These are phyloP conservation scores for Drosophila ogumai DNA, from an alignment of 1,140 invertebrate genomes.

Conservation along the genomic window DNA sequence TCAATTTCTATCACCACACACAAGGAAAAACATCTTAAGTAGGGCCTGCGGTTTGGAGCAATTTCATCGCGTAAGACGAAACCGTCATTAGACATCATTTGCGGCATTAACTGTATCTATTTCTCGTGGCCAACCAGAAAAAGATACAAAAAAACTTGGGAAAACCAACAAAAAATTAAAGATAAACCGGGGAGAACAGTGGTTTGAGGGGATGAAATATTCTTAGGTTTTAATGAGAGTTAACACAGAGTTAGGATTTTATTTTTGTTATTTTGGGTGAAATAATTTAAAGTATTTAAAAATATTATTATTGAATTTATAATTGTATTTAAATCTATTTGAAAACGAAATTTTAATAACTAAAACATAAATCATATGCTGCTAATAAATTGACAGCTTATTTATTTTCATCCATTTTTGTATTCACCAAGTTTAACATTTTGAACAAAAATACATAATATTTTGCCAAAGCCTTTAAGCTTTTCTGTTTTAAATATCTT, in stretches of 20 bases:
- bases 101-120: constrained; percentile 78
- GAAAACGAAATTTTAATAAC: too few relatives aligned
- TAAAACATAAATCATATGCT: too few relatives aligned
- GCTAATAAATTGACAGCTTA: too few relatives aligned
- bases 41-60: constrained; percentile 16
- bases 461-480: too few relatives aligned
- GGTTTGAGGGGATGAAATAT: not conserved
- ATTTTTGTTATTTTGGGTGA: not conserved
- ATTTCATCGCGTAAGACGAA: constrained; percentile 70
- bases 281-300: too few relatives aligned
- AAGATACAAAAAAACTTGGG: constrained; percentile 42
- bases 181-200: constrained; percentile 23
- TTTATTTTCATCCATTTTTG: too few relatives aligned
- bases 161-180: constrained; percentile 44
- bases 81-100: constrained; percentile 80
- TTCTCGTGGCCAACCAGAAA: constrained; percentile 32
- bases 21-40: constrained; percentile 10
- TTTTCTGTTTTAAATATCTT: not conserved
- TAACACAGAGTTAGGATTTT: not conserved
- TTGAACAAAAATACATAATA: too few relatives aligned
- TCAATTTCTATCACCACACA: constrained; percentile 55
- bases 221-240: not conserved
- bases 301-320: too few relatives aligned
- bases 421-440: too few relatives aligned
- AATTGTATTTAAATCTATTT: too few relatives aligned